Base-by-base conservation (phyloP, 2,797 vertebrate species). In the Pseudochirops corinnae region DNA sequence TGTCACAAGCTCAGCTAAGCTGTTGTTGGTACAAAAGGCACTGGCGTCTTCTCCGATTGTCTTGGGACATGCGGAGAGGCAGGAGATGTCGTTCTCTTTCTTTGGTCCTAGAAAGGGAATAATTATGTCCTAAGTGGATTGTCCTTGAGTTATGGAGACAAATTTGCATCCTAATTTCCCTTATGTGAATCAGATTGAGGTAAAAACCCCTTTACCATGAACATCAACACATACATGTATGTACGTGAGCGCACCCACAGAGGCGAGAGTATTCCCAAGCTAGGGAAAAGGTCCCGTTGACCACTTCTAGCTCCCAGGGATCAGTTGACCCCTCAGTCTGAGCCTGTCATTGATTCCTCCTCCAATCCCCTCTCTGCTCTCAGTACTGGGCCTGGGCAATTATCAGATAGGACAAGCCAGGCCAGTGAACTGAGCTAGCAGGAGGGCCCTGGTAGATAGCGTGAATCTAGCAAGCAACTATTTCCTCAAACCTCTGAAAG, bases 1-100 rank as follows among this genome's bases (percentile, higher is more conserved):
- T 98, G 97, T 98, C 98, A 98, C 0, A 0, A 92, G 95, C 62
- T 95, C 39, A 92, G 93, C 96, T 98, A 93, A 3, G 0, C 57
- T 62, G 92, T 94, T 96, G 56, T 90, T 96, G 94, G 92, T 96
- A 97, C 93, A 96, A 53, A 55, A 94, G 95, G 0, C 53, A 26
- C 93, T 93, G 1, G 4, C 7, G 60, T 6, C 4, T 52, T 91
- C 52, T 21, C 26, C 5, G 16, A 53, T 55, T 55, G 12, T 55
- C 16, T 53, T 82, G 74, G 39, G 39, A 82, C 39, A 26, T 46
- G 39, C 0, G 21, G 21, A 55, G 53, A 91, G 90, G 90, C 50
- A 91, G 90, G 90, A 55, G 39, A 53, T 33, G 29, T 55, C 16
- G 28, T 91, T 55, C 52, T 82, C 18, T 82, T 7, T 39, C 39